A percentile compares a stretch with the other conserved stretches of the same genome.
Conservation (phyloP, 1,140 invertebrate species). For the Formica selysi region DNA sequence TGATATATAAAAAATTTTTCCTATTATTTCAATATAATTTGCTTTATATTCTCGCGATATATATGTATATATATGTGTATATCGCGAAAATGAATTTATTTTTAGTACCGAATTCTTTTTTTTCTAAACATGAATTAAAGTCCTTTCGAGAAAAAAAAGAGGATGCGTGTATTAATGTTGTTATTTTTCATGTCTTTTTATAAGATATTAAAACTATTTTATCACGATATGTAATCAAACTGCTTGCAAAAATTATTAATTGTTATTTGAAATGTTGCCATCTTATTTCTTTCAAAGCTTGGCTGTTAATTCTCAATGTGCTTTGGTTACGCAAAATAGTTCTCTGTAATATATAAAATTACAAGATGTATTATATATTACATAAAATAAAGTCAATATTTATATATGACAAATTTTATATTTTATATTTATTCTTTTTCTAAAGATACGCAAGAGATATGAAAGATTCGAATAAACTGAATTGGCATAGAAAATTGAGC, state of each 20-base stretch:
- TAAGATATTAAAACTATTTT: neutral
- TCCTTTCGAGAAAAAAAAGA: neutral
- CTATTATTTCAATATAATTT: constrained; percentile 2
- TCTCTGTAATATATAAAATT: neutral
- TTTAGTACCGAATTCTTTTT: neutral
- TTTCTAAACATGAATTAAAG: neutral
- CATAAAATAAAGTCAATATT: neutral
- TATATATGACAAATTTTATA: neutral
- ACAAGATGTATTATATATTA: neutral
- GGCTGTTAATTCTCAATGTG: neutral
- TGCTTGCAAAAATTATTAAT: neutral
- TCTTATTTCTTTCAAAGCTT: neutral
- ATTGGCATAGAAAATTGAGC: neutral
- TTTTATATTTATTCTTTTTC: constrained; percentile 12
- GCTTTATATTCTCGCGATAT: neutral
- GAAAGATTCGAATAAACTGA: constrained; percentile 18
- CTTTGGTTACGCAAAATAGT: neutral
- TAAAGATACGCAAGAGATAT: constrained; percentile 2
- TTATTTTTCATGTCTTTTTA: neutral
- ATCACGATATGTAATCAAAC: neutral
- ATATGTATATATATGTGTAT: neutral
- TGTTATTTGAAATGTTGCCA: neutral
- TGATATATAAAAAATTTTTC: neutral
- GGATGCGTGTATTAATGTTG: neutral
- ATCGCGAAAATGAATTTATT: neutral